These are phyloP conservation scores for Zalophus californianus DNA, from an alignment of 2,797 vertebrate genomes.

Conservation along the genomic window DNA sequence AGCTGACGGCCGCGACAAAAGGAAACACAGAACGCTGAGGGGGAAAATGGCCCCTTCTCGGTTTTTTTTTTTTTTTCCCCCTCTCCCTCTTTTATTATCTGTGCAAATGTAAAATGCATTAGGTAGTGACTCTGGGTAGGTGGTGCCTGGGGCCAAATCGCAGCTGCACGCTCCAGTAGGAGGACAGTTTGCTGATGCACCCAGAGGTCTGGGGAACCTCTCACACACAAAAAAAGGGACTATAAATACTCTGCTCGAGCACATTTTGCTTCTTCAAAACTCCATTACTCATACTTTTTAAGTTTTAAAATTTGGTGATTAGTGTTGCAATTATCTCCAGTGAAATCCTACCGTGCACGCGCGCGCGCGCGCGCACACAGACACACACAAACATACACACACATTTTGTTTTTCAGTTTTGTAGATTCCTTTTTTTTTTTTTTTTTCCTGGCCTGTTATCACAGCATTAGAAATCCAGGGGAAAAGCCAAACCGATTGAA, in stretches of 20 bases:
- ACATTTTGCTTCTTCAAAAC: conserved; percentile 81
- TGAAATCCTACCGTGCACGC: background rate
- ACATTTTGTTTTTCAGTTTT: conserved; percentile 74
- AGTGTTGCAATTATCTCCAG: conserved; percentile 81
- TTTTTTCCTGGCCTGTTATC: conserved; percentile 75
- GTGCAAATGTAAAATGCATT: conserved; percentile 90
- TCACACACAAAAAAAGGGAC: conserved; percentile 77
- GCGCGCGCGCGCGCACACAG: background rate
- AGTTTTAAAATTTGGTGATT: conserved; percentile 83
- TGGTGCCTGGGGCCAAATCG: conserved; percentile 87
- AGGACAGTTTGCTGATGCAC: conserved; percentile 88
- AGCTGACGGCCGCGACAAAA: conserved; percentile 83
- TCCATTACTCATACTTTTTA: conserved; percentile 84
- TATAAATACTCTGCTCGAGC: conserved; percentile 87
- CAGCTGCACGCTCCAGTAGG: conserved; percentile 88
- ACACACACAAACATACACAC: background rate
- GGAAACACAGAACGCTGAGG: conserved; percentile 75
- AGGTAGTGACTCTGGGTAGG: conserved; percentile 89
- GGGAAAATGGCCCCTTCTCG: background rate
- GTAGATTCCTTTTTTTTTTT: conserved; percentile 78
- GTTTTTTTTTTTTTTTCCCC: too few relatives aligned
- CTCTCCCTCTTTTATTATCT: conserved; percentile 82
- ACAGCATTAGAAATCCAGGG: conserved; percentile 79
- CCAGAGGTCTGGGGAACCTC: conserved; percentile 88
- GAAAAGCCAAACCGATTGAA: conserved; percentile 74